phyloP scores from a whole-genome alignment of 2,797 vertebrate species.

The Phoxinus dragarum region DNA sequence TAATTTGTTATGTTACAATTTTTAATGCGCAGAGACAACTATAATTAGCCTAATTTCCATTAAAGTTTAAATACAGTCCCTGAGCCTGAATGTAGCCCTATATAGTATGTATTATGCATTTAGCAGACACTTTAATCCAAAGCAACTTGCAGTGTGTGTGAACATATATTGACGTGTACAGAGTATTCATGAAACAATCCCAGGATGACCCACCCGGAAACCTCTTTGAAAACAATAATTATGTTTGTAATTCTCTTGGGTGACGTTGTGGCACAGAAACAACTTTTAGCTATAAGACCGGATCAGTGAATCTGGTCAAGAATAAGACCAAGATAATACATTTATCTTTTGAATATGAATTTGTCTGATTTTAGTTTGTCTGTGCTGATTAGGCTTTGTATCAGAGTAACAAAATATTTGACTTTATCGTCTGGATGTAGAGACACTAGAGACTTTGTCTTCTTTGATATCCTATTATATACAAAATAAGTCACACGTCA shows the following conservation, averaged over 20 bases:
- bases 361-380: background rate
- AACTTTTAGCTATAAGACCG: background rate
- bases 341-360: background rate
- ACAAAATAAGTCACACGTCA: background rate
- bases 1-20: background rate
- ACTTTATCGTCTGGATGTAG: background rate
- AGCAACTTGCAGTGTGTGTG: background rate
- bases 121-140: background rate
- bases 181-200: conserved; percentile 7
- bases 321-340: background rate
- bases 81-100: background rate
- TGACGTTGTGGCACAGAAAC: background rate
- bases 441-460: background rate
- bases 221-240: conserved; percentile 8
- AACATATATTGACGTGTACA: background rate
- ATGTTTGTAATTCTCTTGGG: background rate
- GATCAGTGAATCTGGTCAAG: background rate
- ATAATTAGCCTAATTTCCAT: background rate
- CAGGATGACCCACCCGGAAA: conserved; percentile 19
- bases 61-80: background rate
- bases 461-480: background rate
- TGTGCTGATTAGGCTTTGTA: background rate
- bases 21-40: background rate
- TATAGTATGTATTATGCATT: background rate
- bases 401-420: background rate